phyloP scores from a whole-genome alignment of 1,140 invertebrate genomes.

The Patella vulgata region DNA sequence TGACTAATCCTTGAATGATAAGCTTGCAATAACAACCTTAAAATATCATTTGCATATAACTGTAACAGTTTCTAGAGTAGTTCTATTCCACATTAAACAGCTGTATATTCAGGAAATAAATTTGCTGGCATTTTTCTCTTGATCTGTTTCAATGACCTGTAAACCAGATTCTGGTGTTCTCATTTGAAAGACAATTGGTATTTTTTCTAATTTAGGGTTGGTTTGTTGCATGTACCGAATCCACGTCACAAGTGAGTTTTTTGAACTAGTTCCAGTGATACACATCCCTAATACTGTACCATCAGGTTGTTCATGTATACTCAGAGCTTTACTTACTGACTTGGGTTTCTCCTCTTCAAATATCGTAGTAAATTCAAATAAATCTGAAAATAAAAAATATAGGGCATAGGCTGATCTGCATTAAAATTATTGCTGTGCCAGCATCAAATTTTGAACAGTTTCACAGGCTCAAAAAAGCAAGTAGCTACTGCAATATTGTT shows the following conservation, averaged over 20 bases:
- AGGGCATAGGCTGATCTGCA: background rate
- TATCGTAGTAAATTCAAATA: constrained; percentile 44
- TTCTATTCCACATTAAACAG: too few relatives aligned
- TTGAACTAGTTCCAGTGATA: constrained; percentile 79
- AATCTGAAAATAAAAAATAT: constrained; percentile 28
- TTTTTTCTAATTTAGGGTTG: constrained; percentile 79
- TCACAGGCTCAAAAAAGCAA: background rate
- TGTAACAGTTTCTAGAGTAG: too few relatives aligned
- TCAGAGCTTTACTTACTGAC: constrained; percentile 65
- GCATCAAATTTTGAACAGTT: background rate
- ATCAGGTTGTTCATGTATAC: constrained; percentile 92
- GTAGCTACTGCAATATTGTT: background rate
- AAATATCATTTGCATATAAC: too few relatives aligned
- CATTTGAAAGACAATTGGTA: constrained; percentile 85
- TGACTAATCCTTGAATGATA: too few relatives aligned
- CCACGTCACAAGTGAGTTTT: constrained; percentile 91
- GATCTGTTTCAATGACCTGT: too few relatives aligned
- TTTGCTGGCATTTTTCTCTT: too few relatives aligned
- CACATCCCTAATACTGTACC: constrained; percentile 88
- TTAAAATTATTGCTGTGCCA: too few relatives aligned
- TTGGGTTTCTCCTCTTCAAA: constrained; percentile 48
- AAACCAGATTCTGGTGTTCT: too few relatives aligned
- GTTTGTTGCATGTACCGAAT: constrained; percentile 83
- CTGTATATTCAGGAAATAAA: too few relatives aligned
- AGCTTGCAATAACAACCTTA: too few relatives aligned